Evolutionary conservation across 2,797 vertebrate species (phyloP), one percentile per base, ranked within the genome.

Genomic region (Coreius guichenoti): DNA sequence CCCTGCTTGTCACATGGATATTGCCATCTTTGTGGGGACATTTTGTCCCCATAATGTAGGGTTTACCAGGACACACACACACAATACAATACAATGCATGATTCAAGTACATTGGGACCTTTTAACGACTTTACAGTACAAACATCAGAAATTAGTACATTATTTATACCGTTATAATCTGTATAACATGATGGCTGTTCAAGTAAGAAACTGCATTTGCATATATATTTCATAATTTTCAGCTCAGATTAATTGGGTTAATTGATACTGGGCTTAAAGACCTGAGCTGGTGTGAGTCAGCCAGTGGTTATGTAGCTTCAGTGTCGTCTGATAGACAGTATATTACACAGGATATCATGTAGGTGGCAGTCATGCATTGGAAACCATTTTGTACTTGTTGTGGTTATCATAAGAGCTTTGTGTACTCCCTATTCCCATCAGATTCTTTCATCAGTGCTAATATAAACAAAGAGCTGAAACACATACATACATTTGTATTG

Each of bases 291-390:
- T 47, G n/a, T 47, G 14, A 72, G 13, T 23, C 49, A 33, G 19
- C 19, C 73, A 36, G 11, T 54, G 19, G 17, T 36, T 56, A 3
- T 33, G 31, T 16, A 54, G 21, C 29, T 43, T 54, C 19, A 54
- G 7, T 80, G 21, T 73, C 6, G 31, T 72, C 7, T 45, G 26
- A 29, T 70, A 23, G 33, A 39, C 23, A 45, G 17, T 21, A 29
- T 23, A 39, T 49, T 49, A 74, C 70, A 82, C 8, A 49, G 14
- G 1, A 49, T n/a, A n/a, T 82, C 26, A 36, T 75, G 56, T 82
- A 82, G 70, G 23, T 82, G 70, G 81, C 81, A 82, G 81, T 82
- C 81, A 65, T 49, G 70, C 14, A 23, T 23, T 63, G 7, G 16
- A 74, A 19, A 43, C 49, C 14, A 58, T 72, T 56, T 29, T 56